A percentile compares a stretch with the other conserved stretches of the same genome.
phyloP scores from a whole-genome alignment of 2,888 invertebrate genomes.

The Drosophila conformis region DNA sequence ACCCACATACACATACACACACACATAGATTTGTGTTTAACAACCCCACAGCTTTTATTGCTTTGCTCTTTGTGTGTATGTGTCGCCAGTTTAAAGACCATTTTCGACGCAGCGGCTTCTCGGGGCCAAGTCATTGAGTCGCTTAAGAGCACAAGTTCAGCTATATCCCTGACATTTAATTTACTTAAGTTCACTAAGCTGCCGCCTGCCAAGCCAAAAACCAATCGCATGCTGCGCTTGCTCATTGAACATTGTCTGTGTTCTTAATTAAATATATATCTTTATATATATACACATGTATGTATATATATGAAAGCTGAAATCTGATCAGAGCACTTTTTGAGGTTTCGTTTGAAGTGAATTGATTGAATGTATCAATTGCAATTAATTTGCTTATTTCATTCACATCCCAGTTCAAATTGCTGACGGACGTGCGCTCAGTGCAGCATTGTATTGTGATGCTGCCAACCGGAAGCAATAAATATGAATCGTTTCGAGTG shows the following conservation, averaged over 20 bases:
- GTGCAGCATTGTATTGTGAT: constrained; percentile 30
- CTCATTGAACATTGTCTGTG: constrained; percentile 40
- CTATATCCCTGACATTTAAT: constrained; percentile 62
- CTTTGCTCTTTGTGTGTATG: constrained; percentile 53
- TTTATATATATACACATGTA: background rate
- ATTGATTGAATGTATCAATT: constrained; percentile 68
- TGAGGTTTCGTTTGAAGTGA: constrained; percentile 15
- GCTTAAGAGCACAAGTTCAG: constrained; percentile 24
- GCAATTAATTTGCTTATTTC: constrained; percentile 56
- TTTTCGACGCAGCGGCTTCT: constrained; percentile 39
- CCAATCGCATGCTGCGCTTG: constrained; percentile 54
- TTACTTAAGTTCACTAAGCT: constrained; percentile 69
- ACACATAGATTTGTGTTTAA: constrained; percentile 14
- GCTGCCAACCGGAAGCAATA: constrained; percentile 37
- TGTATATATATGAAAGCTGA: constrained; percentile 9
- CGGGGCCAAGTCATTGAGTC: constrained; percentile 4
- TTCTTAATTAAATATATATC: constrained; percentile 66
- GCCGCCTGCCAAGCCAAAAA: constrained; percentile 20
- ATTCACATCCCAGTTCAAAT: constrained; percentile 26
- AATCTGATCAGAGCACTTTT: constrained; percentile 13
- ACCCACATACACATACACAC: constrained; percentile 16
- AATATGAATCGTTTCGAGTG: constrained; percentile 47
- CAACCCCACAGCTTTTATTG: constrained; percentile 55
- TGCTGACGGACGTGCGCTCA: constrained; percentile 18
- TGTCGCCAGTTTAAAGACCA: constrained; percentile 64